Conservation (phyloP, 2,113 vertebrate species). For the Lamprotornis superbus region DNA sequence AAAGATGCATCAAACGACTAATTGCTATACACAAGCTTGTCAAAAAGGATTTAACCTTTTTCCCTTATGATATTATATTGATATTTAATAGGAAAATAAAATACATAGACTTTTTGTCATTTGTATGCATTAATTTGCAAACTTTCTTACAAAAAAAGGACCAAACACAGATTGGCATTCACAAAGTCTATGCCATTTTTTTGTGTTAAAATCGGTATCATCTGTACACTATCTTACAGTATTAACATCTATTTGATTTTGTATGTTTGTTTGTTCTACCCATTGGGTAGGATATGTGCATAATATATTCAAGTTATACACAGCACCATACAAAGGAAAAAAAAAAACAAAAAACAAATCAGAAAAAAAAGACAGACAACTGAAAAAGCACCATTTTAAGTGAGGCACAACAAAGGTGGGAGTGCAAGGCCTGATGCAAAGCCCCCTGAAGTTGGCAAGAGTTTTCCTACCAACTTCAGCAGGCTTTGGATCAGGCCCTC, state of each 20-base stretch:
- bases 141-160: slow-evolving; percentile 84
- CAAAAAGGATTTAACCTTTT: slow-evolving; percentile 74
- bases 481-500: background rate
- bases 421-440: slow-evolving; percentile 33
- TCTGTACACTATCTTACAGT: slow-evolving; percentile 96
- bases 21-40: slow-evolving; percentile 51
- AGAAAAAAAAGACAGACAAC: slow-evolving; percentile 80
- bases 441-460: background rate
- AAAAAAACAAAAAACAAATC: background rate
- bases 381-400: slow-evolving; percentile 93
- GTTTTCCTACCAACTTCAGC: background rate
- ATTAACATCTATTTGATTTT: slow-evolving; percentile 81
- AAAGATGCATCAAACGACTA: slow-evolving; percentile 53
- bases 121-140: slow-evolving; percentile 85
- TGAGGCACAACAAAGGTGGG: slow-evolving; percentile 93
- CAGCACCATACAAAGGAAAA: slow-evolving; percentile 89
- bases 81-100: slow-evolving; percentile 94
- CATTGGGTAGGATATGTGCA: slow-evolving; percentile 99
- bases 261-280: slow-evolving; percentile 86
- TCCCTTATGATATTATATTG: slow-evolving; percentile 74
- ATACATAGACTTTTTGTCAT: slow-evolving; percentile 82
- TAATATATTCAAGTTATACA: slow-evolving; percentile 97
- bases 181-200: slow-evolving; percentile 87
- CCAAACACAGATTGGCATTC: slow-evolving; percentile 86
- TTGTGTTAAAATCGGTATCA: slow-evolving; percentile 85